Base-by-base conservation (phyloP, 2,888 invertebrate genomes). In the Sminthurides aquaticus region DNA sequence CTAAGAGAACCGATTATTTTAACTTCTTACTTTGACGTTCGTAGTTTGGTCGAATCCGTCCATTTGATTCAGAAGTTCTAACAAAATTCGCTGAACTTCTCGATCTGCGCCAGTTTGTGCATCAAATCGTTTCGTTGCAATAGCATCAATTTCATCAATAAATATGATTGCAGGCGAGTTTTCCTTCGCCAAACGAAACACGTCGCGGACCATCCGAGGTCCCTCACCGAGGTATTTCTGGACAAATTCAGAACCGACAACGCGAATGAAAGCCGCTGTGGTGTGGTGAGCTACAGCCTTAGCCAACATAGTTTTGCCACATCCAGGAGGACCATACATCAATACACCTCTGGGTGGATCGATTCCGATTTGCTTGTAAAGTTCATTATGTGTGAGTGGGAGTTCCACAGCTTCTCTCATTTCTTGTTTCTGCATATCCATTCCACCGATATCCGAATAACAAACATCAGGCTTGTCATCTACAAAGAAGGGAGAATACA, bases 381-480 rank as follows among this genome's bases (percentile, higher is more conserved):
- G 81, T 79, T 99, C 99, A 77, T 97, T 97, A 79, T 99, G 99
- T 22, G 98, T 99, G 22, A 99, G 82, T 0, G 99, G 99, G 68
- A 99, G 80, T 79, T 99, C 99, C 0, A 99, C 99, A 3, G 99
- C 99, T 80, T 99, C 99, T 62, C 96, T 83, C 75, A 99, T 98
- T 80, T 99, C 99, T 78, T 99, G 99, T 77, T 99, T 99, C 79
- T 99, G 99, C 84, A 98, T 95, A 79, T 99, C 99, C 91, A 99
- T 92, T 43, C 99, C 99, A 79, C 99, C 99, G 77, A 99, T 99
- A 77, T 99, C 99, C 3, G 91, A 87, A 79, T 99, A 99, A 68
- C 89, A 87, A 5, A 99, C 93, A 79, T 99, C 97, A 0, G 99
- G 99, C 78, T 97, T 97, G 79, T 98, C 97, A 84, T 97, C 97